Percentiles rank a stretch among this genome's conserved stretches.
These are phyloP conservation scores for Valencia hispanica DNA, from an alignment of 2,797 vertebrate species.

Conservation along the genomic window DNA sequence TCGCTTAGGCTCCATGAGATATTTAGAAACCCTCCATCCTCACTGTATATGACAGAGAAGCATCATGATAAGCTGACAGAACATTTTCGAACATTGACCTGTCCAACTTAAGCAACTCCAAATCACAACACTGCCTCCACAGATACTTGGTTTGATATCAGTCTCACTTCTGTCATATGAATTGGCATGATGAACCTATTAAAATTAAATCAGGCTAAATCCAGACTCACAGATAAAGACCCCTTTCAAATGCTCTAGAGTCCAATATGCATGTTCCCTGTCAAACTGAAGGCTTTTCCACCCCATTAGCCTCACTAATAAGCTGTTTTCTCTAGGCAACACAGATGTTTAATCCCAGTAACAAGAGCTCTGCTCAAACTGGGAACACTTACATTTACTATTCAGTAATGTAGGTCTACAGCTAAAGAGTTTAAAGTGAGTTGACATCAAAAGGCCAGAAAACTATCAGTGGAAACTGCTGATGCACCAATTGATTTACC, in stretches of 20 bases:
- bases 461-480: not conserved
- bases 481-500: not conserved
- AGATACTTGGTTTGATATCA: not conserved
- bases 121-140: not conserved
- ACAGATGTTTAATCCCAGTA: conserved; percentile 7
- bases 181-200: not conserved
- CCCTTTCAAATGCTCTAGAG: not conserved
- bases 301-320: conserved; percentile 6
- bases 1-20: not conserved
- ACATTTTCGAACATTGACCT: not conserved
- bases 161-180: not conserved
- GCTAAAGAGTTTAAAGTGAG: not conserved
- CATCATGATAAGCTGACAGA: not conserved
- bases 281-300: conserved; percentile 7
- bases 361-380: not conserved
- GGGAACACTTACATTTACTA: not conserved
- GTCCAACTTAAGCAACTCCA: not conserved
- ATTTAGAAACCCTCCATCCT: not conserved
- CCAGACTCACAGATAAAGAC: not conserved
- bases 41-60: not conserved
- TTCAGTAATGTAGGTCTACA: not conserved
- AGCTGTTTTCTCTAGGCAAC: not conserved
- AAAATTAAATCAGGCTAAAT: not conserved
- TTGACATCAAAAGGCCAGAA: not conserved
- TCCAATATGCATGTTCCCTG: not conserved